phyloP scores from a whole-genome alignment of 2,888 invertebrate genomes.

The Melangyna quadrimaculata region DNA sequence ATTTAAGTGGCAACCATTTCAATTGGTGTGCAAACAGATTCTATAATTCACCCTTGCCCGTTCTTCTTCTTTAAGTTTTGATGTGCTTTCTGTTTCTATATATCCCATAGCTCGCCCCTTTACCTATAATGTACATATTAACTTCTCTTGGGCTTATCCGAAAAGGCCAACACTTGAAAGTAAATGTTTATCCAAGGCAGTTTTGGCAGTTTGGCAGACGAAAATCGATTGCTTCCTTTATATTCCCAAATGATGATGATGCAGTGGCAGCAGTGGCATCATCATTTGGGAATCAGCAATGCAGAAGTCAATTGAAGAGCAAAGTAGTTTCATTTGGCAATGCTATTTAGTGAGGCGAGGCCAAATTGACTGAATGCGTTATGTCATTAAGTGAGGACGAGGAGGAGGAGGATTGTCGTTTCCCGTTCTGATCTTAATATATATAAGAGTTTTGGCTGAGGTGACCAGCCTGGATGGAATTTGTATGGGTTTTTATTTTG shows the following conservation, averaged over 20 bases:
- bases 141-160: constrained; percentile 4
- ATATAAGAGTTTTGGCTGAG: background rate
- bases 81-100: background rate
- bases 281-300: constrained; percentile 27
- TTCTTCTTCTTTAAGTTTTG: background rate
- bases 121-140: background rate
- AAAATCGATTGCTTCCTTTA: constrained; percentile 39
- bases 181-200: constrained; percentile 32
- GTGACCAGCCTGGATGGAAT: background rate
- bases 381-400: constrained; percentile 18
- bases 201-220: constrained; percentile 21
- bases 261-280: constrained; percentile 15
- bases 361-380: constrained; percentile 52
- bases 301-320: constrained; percentile 40
- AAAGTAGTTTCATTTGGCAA: constrained; percentile 25
- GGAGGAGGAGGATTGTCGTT: background rate
- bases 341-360: constrained; percentile 38
- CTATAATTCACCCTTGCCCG: background rate
- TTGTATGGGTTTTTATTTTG: background rate
- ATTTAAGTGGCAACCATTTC: constrained; percentile 34
- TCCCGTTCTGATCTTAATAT: background rate
- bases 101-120: background rate
- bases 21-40: constrained; percentile 3
- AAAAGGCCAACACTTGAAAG: constrained; percentile 23
- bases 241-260: constrained; percentile 10